phyloP scores from a whole-genome alignment of 92 coral and sea anemone species.

The Blastomussa wellsi region DNA sequence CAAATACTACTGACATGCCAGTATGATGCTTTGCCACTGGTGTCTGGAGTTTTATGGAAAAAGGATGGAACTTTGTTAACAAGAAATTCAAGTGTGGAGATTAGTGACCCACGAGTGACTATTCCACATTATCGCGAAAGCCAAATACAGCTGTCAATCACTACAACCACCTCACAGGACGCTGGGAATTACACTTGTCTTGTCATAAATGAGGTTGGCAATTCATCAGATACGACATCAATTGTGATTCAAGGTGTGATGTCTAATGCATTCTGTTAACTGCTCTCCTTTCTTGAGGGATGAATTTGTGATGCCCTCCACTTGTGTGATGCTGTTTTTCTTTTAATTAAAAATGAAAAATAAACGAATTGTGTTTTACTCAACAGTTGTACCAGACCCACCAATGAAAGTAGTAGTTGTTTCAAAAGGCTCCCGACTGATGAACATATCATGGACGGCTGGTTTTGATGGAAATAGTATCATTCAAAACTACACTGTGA shows the following conservation, averaged over 20 bases:
- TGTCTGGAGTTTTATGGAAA: background rate
- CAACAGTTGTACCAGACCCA: conserved; percentile 4
- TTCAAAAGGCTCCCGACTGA: conserved; percentile 21
- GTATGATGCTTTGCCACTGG: conserved; percentile 17
- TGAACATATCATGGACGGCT: conserved; percentile 38
- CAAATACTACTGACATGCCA: background rate
- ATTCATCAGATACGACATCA: background rate
- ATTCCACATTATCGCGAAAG: background rate
- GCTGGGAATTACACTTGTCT: conserved; percentile 48
- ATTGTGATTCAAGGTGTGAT: background rate
- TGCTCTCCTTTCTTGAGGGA: no score
- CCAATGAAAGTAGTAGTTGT: no score
- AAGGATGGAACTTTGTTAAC: background rate
- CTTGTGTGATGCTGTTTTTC: no score
- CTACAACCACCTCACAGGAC: conserved; percentile 12
- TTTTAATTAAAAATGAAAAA: no score
- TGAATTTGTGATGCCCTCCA: no score
- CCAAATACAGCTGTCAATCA: conserved; percentile 20
- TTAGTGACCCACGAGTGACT: background rate
- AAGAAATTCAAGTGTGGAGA: background rate
- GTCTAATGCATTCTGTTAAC: no score
- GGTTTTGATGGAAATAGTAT: conserved; percentile 49
- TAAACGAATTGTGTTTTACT: background rate
- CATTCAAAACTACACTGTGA: conserved; percentile 25
- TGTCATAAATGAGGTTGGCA: background rate